phyloP scores from a whole-genome alignment of 2,888 invertebrate species.

The Carterocephalus palaemon region DNA sequence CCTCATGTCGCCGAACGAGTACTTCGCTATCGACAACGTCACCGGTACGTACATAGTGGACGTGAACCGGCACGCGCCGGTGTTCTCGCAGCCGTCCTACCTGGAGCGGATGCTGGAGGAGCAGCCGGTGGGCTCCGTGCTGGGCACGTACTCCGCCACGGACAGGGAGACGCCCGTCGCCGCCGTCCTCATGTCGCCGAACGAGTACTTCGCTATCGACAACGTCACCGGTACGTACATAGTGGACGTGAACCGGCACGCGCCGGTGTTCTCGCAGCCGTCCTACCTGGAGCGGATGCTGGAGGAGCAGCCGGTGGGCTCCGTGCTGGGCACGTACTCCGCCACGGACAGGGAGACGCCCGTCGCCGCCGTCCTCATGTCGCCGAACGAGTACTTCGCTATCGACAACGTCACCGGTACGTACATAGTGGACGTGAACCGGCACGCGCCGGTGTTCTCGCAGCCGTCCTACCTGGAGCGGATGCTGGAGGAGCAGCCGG shows the following conservation, averaged over 20 bases:
- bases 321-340: slow-evolving; percentile 85
- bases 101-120: slow-evolving; percentile 84
- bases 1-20: slow-evolving; percentile 83
- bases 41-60: slow-evolving; percentile 85
- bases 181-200: slow-evolving; percentile 84
- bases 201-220: slow-evolving; percentile 88
- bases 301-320: slow-evolving; percentile 90
- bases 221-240: slow-evolving; percentile 85
- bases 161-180: slow-evolving; percentile 92
- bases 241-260: slow-evolving; percentile 84
- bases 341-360: slow-evolving; percentile 91
- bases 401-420: slow-evolving; percentile 89
- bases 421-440: slow-evolving; percentile 83
- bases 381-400: slow-evolving; percentile 86
- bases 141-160: slow-evolving; percentile 87
- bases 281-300: slow-evolving; percentile 75
- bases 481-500: slow-evolving; percentile 89
- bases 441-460: slow-evolving; percentile 79
- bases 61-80: slow-evolving; percentile 83
- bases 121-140: slow-evolving; percentile 87
- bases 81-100: slow-evolving; percentile 67
- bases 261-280: slow-evolving; percentile 75
- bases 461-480: slow-evolving; percentile 62
- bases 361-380: slow-evolving; percentile 85
- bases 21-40: slow-evolving; percentile 88